Evolutionary conservation across 2,797 vertebrate species (phyloP), one percentile per base, ranked within the genome.

Genomic region (Muscicapa striata): DNA sequence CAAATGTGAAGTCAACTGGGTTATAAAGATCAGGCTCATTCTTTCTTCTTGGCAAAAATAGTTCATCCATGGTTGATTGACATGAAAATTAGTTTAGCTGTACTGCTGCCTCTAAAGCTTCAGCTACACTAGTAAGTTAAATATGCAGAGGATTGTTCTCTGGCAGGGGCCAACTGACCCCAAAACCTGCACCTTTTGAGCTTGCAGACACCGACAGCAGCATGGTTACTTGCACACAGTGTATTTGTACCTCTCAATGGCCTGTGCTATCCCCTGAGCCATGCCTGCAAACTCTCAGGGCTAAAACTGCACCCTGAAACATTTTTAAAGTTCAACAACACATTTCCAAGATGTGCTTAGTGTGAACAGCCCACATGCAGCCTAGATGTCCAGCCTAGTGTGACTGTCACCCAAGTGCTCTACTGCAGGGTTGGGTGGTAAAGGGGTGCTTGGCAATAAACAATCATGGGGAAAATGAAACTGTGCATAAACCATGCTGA

Each of bases 191-290:
- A 0, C 11, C 43, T 22, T 24, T 5, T 11, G 52, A 59, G 41
- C 55, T 51, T 12, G 1, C 41, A 51, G 63, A 32, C 36, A 10
- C 15, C 1, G 4, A 45, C 21, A 76, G 66, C 54, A 54, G 32
- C 13, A 13, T 32, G 27, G 30, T 23, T 64, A 26, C 13, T 1
- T 17, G 30, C 27, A 52, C 27, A 18, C 0, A 0, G 30, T 2
- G 0, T 15, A 2, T 55, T 46, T 32, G 27, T 13, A 55, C 2
- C 0, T 0, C 30, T 18, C 40, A 6, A 0, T 67, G 36, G 27
- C 64, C 57, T 0, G 2, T 18, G 41, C 55, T 72, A 46, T 54
- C 5, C 24, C 38, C 54, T 64, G 80, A 81, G 45, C 17, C 27
- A 22, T 7, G 15, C 26, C 46, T 72, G 36, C 12, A 68, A 78